phyloP scores from a whole-genome alignment of 2,113 vertebrate species.

The Piprites chloris region DNA sequence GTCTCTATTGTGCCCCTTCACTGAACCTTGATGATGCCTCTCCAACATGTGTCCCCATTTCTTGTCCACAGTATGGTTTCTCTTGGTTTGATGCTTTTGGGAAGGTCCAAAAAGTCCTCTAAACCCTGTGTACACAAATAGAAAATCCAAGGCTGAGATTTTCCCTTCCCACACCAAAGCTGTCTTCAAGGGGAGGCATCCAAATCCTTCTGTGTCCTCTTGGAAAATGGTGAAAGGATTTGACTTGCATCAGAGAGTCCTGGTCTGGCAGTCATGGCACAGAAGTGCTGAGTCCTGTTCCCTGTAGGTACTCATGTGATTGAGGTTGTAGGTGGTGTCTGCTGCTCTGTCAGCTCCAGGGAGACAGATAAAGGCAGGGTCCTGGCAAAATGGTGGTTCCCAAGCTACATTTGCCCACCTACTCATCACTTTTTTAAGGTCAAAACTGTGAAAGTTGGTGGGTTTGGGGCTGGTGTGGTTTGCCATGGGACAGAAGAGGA shows the following conservation, averaged over 20 bases:
- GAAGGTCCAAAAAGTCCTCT: neutral
- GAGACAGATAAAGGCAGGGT: neutral
- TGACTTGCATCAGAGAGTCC: neutral
- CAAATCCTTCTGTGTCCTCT: neutral
- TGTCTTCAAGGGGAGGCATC: neutral
- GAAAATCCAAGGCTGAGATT: neutral
- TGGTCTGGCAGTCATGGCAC: neutral
- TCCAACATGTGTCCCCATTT: neutral
- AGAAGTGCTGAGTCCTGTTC: neutral
- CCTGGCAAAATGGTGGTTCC: neutral
- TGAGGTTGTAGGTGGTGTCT: neutral
- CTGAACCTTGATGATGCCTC: neutral
- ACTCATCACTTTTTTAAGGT: neutral
- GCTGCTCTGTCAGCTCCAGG: neutral
- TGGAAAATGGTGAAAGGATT: neutral
- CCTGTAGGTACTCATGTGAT: fast-evolving
- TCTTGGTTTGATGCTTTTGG: neutral
- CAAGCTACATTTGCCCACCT: neutral
- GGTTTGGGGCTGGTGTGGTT: neutral
- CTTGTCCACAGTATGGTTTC: neutral
- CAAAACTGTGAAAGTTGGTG: neutral
- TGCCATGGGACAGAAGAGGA: neutral
- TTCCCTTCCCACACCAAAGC: neutral
- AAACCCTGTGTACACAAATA: neutral
- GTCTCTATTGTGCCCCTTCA: neutral